Evolutionary conservation across 2,113 vertebrate species (phyloP), one percentile per base, ranked within the genome.

Genomic region (Centropristis striata): DNA sequence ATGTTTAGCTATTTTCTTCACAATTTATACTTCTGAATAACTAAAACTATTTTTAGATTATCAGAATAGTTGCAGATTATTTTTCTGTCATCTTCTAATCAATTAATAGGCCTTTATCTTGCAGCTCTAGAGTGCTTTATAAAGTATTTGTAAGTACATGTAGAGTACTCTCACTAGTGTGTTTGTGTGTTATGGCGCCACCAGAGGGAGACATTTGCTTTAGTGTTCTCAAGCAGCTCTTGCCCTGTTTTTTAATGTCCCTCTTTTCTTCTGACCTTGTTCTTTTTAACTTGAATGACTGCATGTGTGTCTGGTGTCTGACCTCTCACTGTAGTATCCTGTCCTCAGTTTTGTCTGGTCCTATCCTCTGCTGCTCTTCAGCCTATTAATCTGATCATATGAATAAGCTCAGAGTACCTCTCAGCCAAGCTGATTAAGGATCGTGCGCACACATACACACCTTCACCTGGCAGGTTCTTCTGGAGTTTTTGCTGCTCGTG

Each of bases 141-240:
- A 18, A 3, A 13, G 13, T 12, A 37, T 12, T 20, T 10, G 8
- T 46, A n/a, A 49, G 44, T 51, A 42, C 8, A 44, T 4, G 8
- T 1, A 7, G 28, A 25, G 1, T 18, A 14, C 12, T 39, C 15
- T 11, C 47, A 8, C 5, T 14, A 5, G n/a, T 27, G 0, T 49
- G 32, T 87, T 49, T 63, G 42, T 79, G 25, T 58, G 23, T 21
- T 59, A 37, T 70, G 10, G 46, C 9, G 27, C 87, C 92, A 87
- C 78, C n/a, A 90, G 92, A 77, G 87, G 91, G 92, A 80, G 87
- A 81, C 80, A 87, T 86, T 82, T 71, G 1, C 23, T 44, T 25
- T 8, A 15, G 3, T 21, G 0, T 36, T 41, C n/a, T 53, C 5
- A 66, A 20, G 16, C 4, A 68, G 23, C 68, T 78, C 1, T 64